Conservation (phyloP, 35 echinoderm and acorn worm genomes). For the Apostichopus japonicus region DNA sequence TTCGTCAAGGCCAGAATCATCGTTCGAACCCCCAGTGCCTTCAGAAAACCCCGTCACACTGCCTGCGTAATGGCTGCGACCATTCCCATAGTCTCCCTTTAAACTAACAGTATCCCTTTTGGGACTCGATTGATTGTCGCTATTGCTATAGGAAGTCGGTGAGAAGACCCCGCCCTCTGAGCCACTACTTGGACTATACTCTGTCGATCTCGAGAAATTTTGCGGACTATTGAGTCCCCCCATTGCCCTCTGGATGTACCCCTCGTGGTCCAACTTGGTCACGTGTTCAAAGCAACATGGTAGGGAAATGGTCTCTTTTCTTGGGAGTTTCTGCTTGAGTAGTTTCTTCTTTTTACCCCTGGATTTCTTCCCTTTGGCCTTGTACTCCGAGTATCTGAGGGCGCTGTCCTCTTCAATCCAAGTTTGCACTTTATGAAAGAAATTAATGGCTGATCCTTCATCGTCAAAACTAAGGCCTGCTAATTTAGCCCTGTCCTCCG, state of each 20-base stretch:
- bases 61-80: constrained; percentile 44
- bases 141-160: not conserved
- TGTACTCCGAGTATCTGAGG: constrained; percentile 20
- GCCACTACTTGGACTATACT: not conserved
- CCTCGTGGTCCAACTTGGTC: constrained; percentile 87
- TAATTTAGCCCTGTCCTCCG: constrained; percentile 63
- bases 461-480: constrained; percentile 97
- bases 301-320: constrained; percentile 91
- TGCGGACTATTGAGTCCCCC: constrained; percentile 48
- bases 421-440: constrained; percentile 68
- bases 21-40: constrained; percentile 27
- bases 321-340: constrained; percentile 65
- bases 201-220: constrained; percentile 13
- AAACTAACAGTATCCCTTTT: constrained; percentile 45
- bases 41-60: constrained; percentile 40
- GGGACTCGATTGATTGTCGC: not conserved
- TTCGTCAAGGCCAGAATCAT: constrained; percentile 46
- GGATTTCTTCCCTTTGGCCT: constrained; percentile 68
- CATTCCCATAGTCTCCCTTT: constrained; percentile 35
- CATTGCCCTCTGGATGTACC: constrained; percentile 59
- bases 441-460: constrained; percentile 69
- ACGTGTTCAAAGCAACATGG: constrained; percentile 99
- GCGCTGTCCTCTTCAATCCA: constrained; percentile 74
- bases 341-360: constrained; percentile 67
- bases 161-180: not conserved